Evolutionary conservation across 1,140 invertebrate species (phyloP).

Genomic region (Drosophila bocqueti): DNA sequence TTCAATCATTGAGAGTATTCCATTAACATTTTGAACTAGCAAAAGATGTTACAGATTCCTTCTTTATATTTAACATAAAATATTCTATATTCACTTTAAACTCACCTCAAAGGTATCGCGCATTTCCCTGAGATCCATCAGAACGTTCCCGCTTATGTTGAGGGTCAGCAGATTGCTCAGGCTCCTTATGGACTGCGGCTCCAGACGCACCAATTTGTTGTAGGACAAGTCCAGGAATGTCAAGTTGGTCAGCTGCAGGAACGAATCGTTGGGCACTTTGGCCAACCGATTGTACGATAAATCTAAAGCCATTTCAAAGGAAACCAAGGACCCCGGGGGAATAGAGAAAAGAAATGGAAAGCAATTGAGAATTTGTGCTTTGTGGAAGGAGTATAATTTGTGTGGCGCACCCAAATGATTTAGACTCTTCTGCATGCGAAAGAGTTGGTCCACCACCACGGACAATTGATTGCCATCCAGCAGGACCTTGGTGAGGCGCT

Average conservation of each 20-base stretch:
- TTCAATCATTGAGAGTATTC: background rate
- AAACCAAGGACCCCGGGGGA: background rate
- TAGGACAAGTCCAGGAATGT: slow-evolving; percentile 90
- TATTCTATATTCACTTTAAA: background rate
- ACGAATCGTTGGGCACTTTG: slow-evolving; percentile 89
- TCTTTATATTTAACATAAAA: too few species aligned
- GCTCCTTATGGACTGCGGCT: slow-evolving; percentile 87
- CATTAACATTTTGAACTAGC: background rate
- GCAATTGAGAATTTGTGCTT: slow-evolving; percentile 27
- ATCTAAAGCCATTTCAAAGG: slow-evolving; percentile 59
- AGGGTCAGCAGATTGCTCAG: slow-evolving; percentile 85
- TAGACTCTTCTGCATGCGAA: slow-evolving; percentile 88
- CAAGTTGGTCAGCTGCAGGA: slow-evolving; percentile 89
- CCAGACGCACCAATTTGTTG: slow-evolving; percentile 90
- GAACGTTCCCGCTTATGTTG: slow-evolving; percentile 89
- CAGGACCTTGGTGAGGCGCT: slow-evolving; percentile 88
- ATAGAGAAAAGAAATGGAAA: slow-evolving; percentile 17
- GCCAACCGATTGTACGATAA: slow-evolving; percentile 90
- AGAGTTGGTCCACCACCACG: slow-evolving; percentile 90
- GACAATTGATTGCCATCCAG: slow-evolving; percentile 92
- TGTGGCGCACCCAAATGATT: slow-evolving; percentile 80
- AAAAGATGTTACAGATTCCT: background rate
- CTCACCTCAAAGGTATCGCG: slow-evolving; percentile 83
- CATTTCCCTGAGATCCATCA: slow-evolving; percentile 84
- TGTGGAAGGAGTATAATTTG: slow-evolving; percentile 41